These are phyloP conservation scores for Pomacea maculata DNA, from an alignment of 1,140 invertebrate species.

Conservation along the genomic window DNA sequence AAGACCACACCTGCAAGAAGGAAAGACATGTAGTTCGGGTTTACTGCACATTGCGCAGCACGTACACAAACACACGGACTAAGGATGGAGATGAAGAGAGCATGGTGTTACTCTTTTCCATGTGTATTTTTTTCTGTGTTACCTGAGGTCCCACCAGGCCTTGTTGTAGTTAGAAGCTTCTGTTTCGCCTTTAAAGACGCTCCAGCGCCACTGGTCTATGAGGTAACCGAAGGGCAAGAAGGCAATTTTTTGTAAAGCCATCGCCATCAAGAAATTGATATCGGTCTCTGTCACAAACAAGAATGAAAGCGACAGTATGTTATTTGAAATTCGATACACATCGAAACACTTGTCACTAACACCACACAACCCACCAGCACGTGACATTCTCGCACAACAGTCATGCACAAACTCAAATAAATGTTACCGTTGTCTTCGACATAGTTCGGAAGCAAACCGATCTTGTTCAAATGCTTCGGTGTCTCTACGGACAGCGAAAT, in stretches of 20 bases:
- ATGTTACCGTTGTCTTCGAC: slow-evolving; percentile 66
- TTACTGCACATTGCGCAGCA: background rate
- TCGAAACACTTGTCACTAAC: background rate
- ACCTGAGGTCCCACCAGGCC: slow-evolving; percentile 68
- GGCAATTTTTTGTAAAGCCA: slow-evolving; percentile 88
- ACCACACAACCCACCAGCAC: too few relatives aligned
- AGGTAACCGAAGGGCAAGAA: slow-evolving; percentile 89
- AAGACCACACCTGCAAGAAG: slow-evolving; percentile 40
- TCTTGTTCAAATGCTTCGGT: slow-evolving; percentile 82
- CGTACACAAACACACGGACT: background rate
- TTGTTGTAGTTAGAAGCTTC: slow-evolving; percentile 46
- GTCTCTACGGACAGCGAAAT: slow-evolving; percentile 85
- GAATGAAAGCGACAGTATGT: slow-evolving; percentile 9
- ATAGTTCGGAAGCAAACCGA: slow-evolving; percentile 79
- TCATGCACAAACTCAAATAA: background rate
- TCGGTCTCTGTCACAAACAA: slow-evolving; percentile 47
- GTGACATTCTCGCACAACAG: too few relatives aligned
- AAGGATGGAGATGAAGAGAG: background rate
- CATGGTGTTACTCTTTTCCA: background rate
- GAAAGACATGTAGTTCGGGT: background rate
- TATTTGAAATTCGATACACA: background rate
- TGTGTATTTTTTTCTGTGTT: slow-evolving; percentile 18
- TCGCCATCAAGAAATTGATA: slow-evolving; percentile 64
- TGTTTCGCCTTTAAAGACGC: slow-evolving; percentile 80
- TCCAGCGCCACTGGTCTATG: slow-evolving; percentile 88